These are phyloP conservation scores for Cephus pulcher DNA, from an alignment of 2,888 invertebrate species.

Conservation along the genomic window DNA sequence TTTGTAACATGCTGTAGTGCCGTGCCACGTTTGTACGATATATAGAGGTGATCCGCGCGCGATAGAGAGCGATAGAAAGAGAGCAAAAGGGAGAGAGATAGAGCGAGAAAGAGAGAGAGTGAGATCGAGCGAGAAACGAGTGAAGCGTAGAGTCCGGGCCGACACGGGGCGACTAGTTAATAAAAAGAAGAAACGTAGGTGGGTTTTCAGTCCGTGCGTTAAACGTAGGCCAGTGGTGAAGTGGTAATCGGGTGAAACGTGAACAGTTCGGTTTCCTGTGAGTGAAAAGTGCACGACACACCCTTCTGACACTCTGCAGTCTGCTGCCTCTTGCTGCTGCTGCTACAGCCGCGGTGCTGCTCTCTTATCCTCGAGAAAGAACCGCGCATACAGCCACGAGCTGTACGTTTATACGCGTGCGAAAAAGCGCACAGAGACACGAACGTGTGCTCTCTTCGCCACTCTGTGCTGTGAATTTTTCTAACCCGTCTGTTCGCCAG, in stretches of 20 bases:
- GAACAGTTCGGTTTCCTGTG: background rate
- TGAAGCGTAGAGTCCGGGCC: slow-evolving; percentile 10
- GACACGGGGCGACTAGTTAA: background rate
- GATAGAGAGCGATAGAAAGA: slow-evolving; percentile 18
- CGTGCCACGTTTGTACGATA: slow-evolving; percentile 35
- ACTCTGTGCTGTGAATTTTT: too few species aligned
- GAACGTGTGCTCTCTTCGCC: too few species aligned
- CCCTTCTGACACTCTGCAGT: slow-evolving; percentile 59
- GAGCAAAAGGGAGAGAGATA: slow-evolving; percentile 14
- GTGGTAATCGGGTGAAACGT: background rate
- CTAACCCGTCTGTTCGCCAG: too few species aligned
- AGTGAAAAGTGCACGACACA: slow-evolving; percentile 39
- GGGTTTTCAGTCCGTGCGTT: slow-evolving; percentile 3
- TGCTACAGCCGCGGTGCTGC: slow-evolving; percentile 32
- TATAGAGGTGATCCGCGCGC: slow-evolving; percentile 25
- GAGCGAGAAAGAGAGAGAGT: slow-evolving; percentile 16
- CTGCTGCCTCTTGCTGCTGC: slow-evolving; percentile 66
- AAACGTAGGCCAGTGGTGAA: background rate
- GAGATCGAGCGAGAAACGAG: slow-evolving; percentile 20
- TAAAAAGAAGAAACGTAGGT: slow-evolving; percentile 3
- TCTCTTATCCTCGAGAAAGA: too few species aligned
- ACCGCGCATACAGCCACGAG: too few species aligned
- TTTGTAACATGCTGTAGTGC: slow-evolving; percentile 53
- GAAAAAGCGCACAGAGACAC: too few species aligned
- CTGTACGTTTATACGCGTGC: too few species aligned